A percentile compares a stretch with the other conserved stretches of the same genome.
Conservation (phyloP, 2,888 invertebrate species). For the Nephrotoma guestfalica region DNA sequence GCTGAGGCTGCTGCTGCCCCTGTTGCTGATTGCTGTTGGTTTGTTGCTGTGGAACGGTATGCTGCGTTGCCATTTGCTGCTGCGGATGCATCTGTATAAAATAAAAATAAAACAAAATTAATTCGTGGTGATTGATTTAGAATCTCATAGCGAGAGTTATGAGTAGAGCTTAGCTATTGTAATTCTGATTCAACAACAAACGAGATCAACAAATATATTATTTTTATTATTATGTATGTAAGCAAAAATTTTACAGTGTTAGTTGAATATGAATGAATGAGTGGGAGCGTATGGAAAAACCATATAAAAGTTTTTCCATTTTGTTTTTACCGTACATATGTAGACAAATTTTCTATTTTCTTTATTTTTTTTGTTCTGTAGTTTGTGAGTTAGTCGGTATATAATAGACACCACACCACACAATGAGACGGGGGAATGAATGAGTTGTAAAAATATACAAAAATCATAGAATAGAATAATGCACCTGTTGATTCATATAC, state of each 20-base stretch:
- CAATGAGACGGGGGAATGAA: neutral
- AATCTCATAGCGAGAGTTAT: neutral
- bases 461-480: constrained; percentile 13
- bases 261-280: neutral
- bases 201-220: constrained; percentile 3
- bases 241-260: neutral
- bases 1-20: neutral
- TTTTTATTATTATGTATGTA: neutral
- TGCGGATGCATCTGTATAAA: neutral
- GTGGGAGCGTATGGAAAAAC: neutral
- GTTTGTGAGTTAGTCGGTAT: neutral
- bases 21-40: constrained; percentile 16
- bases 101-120: neutral
- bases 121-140: neutral
- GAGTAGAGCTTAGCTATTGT: neutral
- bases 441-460: constrained; percentile 14
- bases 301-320: neutral
- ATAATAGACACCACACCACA: neutral
- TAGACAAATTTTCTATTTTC: neutral
- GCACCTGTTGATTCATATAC: constrained; percentile 36
- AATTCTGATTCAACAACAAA: neutral
- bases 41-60: constrained; percentile 8
- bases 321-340: neutral
- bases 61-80: neutral
- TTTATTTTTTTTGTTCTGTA: neutral